Evolutionary conservation across 2,888 invertebrate genomes (phyloP).

Genomic region (Dolichopus griseipennis): DNA sequence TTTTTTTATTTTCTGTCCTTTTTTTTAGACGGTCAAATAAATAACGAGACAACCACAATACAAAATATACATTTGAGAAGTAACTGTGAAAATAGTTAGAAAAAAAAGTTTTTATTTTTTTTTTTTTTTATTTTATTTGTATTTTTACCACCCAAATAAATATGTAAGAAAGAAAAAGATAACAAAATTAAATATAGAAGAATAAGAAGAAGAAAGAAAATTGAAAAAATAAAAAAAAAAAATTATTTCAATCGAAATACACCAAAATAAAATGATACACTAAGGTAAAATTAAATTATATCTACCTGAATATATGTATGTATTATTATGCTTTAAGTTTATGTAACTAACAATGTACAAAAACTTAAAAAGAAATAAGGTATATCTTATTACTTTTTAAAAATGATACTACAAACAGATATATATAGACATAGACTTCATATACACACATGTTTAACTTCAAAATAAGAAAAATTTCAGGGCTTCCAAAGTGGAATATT

Average conservation of each 20-base stretch:
- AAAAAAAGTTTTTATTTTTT: background rate
- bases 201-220: background rate
- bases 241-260: background rate
- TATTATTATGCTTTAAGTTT: background rate
- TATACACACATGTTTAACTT: no score
- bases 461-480: no score
- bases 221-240: background rate
- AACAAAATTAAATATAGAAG: background rate
- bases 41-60: conserved; percentile 3
- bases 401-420: no score
- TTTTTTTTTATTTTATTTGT: no score
- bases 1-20: background rate
- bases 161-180: background rate
- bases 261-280: background rate
- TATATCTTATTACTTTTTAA: no score
- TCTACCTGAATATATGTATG: background rate
- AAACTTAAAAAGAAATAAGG: no score
- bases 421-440: no score
- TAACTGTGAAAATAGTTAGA: background rate
- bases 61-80: background rate
- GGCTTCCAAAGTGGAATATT: no score
- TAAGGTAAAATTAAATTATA: background rate
- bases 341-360: no score
- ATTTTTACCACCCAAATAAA: no score
- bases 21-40: background rate